Base-by-base conservation (phyloP, 2,888 invertebrate genomes). In the Lycophotia porphyrea region DNA sequence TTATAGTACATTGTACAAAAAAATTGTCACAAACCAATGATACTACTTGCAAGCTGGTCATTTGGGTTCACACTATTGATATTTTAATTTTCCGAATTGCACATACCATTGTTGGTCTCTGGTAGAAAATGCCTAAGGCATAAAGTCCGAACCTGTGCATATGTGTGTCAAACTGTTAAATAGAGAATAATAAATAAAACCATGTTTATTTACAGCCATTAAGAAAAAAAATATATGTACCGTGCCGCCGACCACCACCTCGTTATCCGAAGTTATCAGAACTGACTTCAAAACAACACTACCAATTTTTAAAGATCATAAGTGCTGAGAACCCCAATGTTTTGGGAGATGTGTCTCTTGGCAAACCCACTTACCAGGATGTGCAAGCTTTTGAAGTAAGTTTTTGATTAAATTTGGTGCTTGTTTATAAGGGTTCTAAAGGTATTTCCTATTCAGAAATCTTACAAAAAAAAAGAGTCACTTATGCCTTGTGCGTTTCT, bases 271-370 rank as follows among this genome's bases (percentile, higher is more conserved):
- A 92, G 75, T 39, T 93, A 4, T 96, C 96, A 0, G 77, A 90
- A 0, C 85, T 96, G 0, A 91, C 88, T 0, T 18, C 39, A 0
- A 73, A 83, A 0, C 93, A 96, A 52, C 96, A 96, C 31, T 81
- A 79, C 21, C 90, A 92, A 44, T 90, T 92, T n/a, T 80, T 96
- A 0, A 94, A 92, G 66, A 93, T 95, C 18, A 52, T 96, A 15
- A 90, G 92, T 81, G 83, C 88, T 0, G 73, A 91, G 36, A 82
- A 92, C 42, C 91, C 93, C 1, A 80, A 90, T 9, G 78, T 95
- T 1, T 82, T 95, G n/a, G 88, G 90, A 0, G 78, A 75, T 0
- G 82, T 90, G 15, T 88, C 86, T n/a, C 34, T 93, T 1, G 85
- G 90, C 0, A 87, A 88, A 27, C 93, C 95, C 0, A 91, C 84